phyloP scores from a whole-genome alignment of 2,113 vertebrate species.

The Erinaceus europaeus region DNA sequence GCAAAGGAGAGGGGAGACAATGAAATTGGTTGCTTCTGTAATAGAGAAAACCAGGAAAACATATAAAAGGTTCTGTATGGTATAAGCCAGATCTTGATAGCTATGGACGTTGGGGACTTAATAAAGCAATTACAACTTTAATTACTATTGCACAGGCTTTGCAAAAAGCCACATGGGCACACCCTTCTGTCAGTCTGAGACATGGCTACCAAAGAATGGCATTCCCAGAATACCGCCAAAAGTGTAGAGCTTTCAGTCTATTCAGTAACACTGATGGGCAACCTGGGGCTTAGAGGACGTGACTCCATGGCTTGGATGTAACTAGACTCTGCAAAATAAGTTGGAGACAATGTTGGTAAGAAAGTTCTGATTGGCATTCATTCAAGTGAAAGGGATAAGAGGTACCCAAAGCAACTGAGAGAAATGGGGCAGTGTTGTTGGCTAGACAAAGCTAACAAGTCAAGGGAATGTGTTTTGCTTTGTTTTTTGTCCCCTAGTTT shows the following conservation, averaged over 20 bases:
- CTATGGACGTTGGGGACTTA: background rate
- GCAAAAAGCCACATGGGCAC: background rate
- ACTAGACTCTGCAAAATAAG: background rate
- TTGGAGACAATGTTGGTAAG: background rate
- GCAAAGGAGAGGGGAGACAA: background rate
- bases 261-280: background rate
- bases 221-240: background rate
- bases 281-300: background rate
- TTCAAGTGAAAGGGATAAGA: background rate
- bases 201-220: background rate
- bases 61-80: background rate
- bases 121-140: background rate
- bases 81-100: background rate
- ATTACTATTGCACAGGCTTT: background rate
- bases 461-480: background rate
- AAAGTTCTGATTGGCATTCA: background rate
- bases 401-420: background rate
- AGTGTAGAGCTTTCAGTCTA: background rate
- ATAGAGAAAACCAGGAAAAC: background rate
- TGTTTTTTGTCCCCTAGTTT: background rate
- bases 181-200: background rate
- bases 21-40: background rate
- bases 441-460: background rate
- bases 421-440: background rate
- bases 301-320: background rate